Evolutionary conservation across 2,797 vertebrate species (phyloP), one percentile per base, ranked within the genome.

Genomic region (Sphaeramia orbicularis): DNA sequence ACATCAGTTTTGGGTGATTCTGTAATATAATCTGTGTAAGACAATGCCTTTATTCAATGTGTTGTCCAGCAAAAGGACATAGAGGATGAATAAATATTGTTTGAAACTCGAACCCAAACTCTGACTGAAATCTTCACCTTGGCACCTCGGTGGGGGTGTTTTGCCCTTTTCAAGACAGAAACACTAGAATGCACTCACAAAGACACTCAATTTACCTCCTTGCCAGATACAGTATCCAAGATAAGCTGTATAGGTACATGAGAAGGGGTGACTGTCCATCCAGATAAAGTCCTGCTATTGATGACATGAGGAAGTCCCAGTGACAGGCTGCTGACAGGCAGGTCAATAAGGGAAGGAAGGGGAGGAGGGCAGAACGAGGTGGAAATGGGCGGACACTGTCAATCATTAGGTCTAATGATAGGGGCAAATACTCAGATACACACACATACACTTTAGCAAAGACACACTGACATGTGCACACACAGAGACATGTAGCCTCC

Each of bases 261-360:
- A 65, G 74, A 6, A 30, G 55, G 55, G 65, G 40, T 40, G 76
- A 74, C 73, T 79, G 83, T 80, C 84, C 69, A 80, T 85, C 80
- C 14, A 87, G 91, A 92, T 92, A 91, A 90, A 85, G 80, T 80
- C 76, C 63, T 65, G 30, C 86, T 87, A 87, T 81, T 90, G 90
- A 88, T 83, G 89, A 86, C 81, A 80, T 47, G 61, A 87, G 82
- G 90, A 91, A 88, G 83, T 75, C 44, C 14, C 6, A 1, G 65
- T 86, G 90, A 89, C 89, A 88, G 71, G 52, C 65, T 12, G 80
- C 43, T 87, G 91, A 93, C 87, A 89, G 87, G 60, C 78, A 64
- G 74, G 84, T 93, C 91, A 92, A 91, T 92, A 89, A 81, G 72
- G 76, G 79, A 74, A 82, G 81, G 80, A 84, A 80, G 74, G 49